Percentiles rank a stretch among this genome's conserved stretches.
phyloP scores from a whole-genome alignment of 64 coral and sea anemone species.

The Stylophora pistillata region DNA sequence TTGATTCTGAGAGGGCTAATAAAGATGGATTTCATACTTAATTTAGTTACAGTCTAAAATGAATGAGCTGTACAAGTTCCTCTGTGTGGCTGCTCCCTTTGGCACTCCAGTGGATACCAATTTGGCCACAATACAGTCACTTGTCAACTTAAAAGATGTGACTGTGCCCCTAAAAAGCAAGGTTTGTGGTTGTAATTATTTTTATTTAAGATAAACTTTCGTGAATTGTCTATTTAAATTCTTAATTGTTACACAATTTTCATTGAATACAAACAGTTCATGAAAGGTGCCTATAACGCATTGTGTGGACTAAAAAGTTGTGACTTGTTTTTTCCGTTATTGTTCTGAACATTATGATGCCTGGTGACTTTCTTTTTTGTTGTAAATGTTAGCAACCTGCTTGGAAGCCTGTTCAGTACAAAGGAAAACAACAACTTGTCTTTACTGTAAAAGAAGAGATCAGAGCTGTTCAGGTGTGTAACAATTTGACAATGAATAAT shows the following conservation, averaged over 20 bases:
- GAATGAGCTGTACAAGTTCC: slow-evolving; percentile 54
- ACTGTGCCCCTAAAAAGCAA: slow-evolving; percentile 40
- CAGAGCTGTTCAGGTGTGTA: slow-evolving; percentile 75
- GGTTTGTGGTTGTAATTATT: slow-evolving; percentile 16
- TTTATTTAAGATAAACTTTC: background rate
- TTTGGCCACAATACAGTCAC: slow-evolving; percentile 43
- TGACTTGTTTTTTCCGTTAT: too few relatives aligned
- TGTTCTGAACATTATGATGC: too few relatives aligned
- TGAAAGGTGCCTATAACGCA: too few relatives aligned
- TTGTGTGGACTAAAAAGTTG: too few relatives aligned
- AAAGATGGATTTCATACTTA: background rate
- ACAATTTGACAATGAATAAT: too few relatives aligned
- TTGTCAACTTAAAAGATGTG: slow-evolving; percentile 56
- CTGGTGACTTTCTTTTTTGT: background rate
- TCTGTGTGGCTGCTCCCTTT: slow-evolving; percentile 62
- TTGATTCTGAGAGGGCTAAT: slow-evolving; percentile 57
- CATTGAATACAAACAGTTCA: too few relatives aligned
- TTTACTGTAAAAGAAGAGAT: slow-evolving; percentile 87
- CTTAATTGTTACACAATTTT: background rate
- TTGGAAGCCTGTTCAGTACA: slow-evolving; percentile 84
- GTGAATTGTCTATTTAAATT: background rate
- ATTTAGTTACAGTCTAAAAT: slow-evolving; percentile 49
- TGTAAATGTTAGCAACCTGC: slow-evolving; percentile 61
- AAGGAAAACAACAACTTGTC: slow-evolving; percentile 79
- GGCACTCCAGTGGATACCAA: slow-evolving; percentile 78